A percentile compares a stretch with the other conserved stretches of the same genome.
phyloP scores from a whole-genome alignment of 30 jellyfish, hydroid and myxozoan genomes.

The Nemopilema nomurai region DNA sequence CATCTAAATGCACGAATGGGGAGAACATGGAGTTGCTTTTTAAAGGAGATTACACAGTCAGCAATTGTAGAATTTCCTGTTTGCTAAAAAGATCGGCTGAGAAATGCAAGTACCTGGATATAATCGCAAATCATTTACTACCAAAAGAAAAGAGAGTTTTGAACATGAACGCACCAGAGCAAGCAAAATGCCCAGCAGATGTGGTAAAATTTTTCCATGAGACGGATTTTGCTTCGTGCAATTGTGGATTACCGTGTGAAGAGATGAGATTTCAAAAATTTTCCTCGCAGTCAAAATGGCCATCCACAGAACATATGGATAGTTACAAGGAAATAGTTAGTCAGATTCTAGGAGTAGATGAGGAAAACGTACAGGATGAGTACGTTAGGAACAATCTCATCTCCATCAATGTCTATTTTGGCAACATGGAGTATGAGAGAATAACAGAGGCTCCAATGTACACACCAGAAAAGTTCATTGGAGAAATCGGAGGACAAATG shows the following conservation, averaged over 20 bases:
- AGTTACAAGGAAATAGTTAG: slow-evolving; percentile 25
- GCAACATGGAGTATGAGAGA: slow-evolving; percentile 25
- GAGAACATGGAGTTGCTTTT: slow-evolving; percentile 1
- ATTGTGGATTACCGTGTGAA: slow-evolving; percentile 32
- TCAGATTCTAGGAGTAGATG: slow-evolving; percentile 11
- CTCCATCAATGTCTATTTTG: slow-evolving; percentile 30
- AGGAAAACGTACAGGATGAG: slow-evolving; percentile 17
- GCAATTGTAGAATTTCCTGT: slow-evolving; percentile 36
- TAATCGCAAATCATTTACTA: background rate
- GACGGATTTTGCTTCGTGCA: slow-evolving; percentile 13
- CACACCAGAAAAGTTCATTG: background rate
- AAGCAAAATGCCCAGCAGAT: background rate
- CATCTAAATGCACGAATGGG: slow-evolving; percentile 53
- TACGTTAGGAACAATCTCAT: slow-evolving; percentile 34
- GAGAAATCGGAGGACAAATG: slow-evolving; percentile 72
- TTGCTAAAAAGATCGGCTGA: background rate
- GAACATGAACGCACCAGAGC: background rate
- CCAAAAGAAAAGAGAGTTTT: slow-evolving; percentile 7
- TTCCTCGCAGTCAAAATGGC: slow-evolving; percentile 44
- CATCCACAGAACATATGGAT: slow-evolving; percentile 22
- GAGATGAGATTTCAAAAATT: slow-evolving; percentile 17
- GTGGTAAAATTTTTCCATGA: background rate
- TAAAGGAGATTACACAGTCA: slow-evolving; percentile 41
- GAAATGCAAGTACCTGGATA: background rate
- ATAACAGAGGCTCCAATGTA: slow-evolving; percentile 16